Evolutionary conservation across 1,140 invertebrate genomes (phyloP), one percentile per base, ranked within the genome.

Genomic region (Heterodera schachtii): DNA sequence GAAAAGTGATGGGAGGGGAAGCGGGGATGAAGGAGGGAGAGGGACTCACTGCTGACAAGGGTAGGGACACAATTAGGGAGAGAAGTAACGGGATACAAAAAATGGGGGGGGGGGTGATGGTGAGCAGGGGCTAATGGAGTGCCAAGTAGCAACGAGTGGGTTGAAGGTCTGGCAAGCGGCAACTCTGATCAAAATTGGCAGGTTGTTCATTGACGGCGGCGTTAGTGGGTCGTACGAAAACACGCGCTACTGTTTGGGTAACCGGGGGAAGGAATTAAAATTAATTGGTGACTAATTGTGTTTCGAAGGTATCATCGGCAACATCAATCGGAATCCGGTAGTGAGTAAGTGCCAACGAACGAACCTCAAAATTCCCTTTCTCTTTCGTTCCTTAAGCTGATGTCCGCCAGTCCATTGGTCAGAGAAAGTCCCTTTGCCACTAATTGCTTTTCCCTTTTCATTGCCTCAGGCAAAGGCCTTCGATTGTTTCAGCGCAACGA

Each of bases 321-420:
- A 78, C 46, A 78, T 78, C 43, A 78, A 78, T 8, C 64, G 76
- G 46, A 78, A 78, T 70, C 76, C 76, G 46, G 64, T 78, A 69
- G 76, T 78, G 43, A 78, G 76, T 78, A 78, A 78, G 76, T 78
- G 46, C 49, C 49, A 2, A 52, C 49, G 6, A 52, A 52, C 31
- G 19, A 11, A n/a, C 3, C 21, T 64, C 46, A 9, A 11, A 47
- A n/a, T 78, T 41, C 2, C 19, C 46, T 57, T 57, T 2, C 43
- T 47, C 19, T 21, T 57, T 52, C 11, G 21, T 4, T 46, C 64
- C 43, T 41, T 46, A 9, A 78, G 76, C 76, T n/a, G 47, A 43
- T 60, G 76, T 78, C n/a, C n/a, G 76, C 0, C 76, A 21, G 41
- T 78, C 76, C 8, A 78, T 78, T 46, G 76, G 69, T 71, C 41